phyloP scores from a whole-genome alignment of 2,113 vertebrate species.

The Vidua macroura region DNA sequence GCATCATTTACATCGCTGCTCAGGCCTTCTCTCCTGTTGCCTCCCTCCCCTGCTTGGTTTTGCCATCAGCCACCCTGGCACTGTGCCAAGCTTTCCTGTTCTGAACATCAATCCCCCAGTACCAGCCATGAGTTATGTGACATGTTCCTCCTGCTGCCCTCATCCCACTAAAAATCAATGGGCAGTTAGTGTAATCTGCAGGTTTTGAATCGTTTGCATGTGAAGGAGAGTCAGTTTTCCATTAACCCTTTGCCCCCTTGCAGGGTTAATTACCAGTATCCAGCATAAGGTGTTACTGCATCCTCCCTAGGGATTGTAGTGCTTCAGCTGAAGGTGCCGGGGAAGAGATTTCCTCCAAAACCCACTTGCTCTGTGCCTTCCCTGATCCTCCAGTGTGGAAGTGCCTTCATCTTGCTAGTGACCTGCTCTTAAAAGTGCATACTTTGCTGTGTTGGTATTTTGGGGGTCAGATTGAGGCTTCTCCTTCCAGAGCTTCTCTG shows the following conservation, averaged over 20 bases:
- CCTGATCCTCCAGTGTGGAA: background rate
- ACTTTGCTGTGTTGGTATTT: accelerated
- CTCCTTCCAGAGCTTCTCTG: background rate
- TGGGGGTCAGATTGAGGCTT: background rate
- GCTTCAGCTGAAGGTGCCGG: accelerated
- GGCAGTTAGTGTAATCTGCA: background rate
- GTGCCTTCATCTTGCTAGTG: accelerated
- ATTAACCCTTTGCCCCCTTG: background rate
- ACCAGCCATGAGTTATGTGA: accelerated
- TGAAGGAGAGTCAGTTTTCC: background rate
- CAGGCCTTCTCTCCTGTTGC: accelerated
- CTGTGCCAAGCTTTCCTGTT: background rate
- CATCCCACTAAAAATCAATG: background rate
- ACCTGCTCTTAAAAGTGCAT: background rate
- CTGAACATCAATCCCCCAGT: too few relatives aligned
- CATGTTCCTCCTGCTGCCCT: background rate
- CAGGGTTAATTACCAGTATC: background rate
- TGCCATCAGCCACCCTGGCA: background rate
- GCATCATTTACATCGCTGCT: background rate
- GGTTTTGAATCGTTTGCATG: background rate
- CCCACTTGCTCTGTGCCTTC: background rate
- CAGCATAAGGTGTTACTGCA: background rate
- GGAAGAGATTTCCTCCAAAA: background rate
- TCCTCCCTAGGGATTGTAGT: background rate
- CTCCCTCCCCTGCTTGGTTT: background rate